phyloP scores from a whole-genome alignment of 2,113 vertebrate genomes.

The Blennius ocellaris region DNA sequence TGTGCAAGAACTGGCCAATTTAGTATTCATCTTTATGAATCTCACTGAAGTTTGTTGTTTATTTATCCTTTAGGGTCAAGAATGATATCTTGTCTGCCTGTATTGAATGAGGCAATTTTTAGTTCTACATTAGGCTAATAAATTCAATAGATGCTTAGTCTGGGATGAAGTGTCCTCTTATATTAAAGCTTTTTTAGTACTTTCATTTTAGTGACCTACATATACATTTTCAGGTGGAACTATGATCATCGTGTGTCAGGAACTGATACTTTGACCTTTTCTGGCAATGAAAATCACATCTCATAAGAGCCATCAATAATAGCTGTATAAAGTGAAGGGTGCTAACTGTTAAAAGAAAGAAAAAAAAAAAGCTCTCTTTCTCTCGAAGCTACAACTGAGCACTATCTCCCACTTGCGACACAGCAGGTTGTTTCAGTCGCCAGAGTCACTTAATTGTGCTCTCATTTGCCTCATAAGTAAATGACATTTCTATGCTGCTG shows the following conservation, averaged over 20 bases:
- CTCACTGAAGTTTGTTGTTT: too few relatives aligned
- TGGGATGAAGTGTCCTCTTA: not conserved
- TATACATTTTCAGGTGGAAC: conserved; percentile 6
- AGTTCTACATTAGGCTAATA: not conserved
- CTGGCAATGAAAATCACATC: conserved; percentile 26
- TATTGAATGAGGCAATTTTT: not conserved
- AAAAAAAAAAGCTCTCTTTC: conserved; percentile 33
- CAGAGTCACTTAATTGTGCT: conserved; percentile 52
- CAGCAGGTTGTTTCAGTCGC: conserved; percentile 48
- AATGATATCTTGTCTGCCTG: not conserved
- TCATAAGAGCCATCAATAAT: conserved; percentile 31
- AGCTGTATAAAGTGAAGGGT: conserved; percentile 36
- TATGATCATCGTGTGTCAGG: conserved; percentile 22
- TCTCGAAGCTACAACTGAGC: conserved; percentile 25
- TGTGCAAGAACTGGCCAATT: too few relatives aligned
- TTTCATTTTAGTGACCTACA: conserved; percentile 1
- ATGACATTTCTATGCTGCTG: conserved; percentile 62
- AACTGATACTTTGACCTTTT: conserved; percentile 45
- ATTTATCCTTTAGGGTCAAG: too few relatives aligned
- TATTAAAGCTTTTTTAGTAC: not conserved
- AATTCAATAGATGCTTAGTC: not conserved
- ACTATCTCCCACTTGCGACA: conserved; percentile 12
- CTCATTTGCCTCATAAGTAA: conserved; percentile 63
- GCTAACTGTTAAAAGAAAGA: conserved; percentile 36
- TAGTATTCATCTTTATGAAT: too few relatives aligned